Evolutionary conservation across 2,797 vertebrate species (phyloP), one percentile per base, ranked within the genome.

Genomic region (Sebastes elongatus): DNA sequence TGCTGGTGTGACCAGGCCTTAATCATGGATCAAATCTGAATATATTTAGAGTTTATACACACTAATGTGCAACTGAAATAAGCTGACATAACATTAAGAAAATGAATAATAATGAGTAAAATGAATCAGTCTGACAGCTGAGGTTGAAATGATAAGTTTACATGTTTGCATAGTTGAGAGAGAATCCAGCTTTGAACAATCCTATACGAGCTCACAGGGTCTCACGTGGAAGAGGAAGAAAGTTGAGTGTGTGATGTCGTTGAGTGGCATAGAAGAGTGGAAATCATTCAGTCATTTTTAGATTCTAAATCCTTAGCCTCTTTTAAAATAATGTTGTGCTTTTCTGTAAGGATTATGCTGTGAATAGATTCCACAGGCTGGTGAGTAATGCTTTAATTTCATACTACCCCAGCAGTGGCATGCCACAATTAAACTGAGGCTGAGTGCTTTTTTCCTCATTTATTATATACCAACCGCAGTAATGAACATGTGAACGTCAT

Each of bases 311-410:
- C 83, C 85, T 89, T 18, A 4, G 42, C 59, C 53, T 75, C 32
- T 63, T 85, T 89, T 66, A 86, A 80, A 78, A 70, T 67, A 14
- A 66, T 59, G n/a, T 30, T 7, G 46, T 69, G 73, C 52, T 84
- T 83, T 85, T 81, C 81, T 76, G 81, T 59, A n/a, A 76, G 71
- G 80, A 90, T 90, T 84, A 88, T 27, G 60, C 70, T n/a, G 56
- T 80, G 75, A 84, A 83, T 71, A 82, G 72, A 84, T 89, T 84
- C 38, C 80, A 62, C 80, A 62, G 57, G 76, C 78, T 71, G 42
- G 28, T 84, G 84, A 89, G 80, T 86, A 83, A 90, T 85, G 72
- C 67, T 87, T 86, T 83, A 60, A 90, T 90, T 87, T 86, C 57
- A 83, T 73, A 69, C 75, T 53, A 62, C 64, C 79, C 62, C 76